Conservation (phyloP, 2,797 vertebrate genomes). For the Salmo trutta region DNA sequence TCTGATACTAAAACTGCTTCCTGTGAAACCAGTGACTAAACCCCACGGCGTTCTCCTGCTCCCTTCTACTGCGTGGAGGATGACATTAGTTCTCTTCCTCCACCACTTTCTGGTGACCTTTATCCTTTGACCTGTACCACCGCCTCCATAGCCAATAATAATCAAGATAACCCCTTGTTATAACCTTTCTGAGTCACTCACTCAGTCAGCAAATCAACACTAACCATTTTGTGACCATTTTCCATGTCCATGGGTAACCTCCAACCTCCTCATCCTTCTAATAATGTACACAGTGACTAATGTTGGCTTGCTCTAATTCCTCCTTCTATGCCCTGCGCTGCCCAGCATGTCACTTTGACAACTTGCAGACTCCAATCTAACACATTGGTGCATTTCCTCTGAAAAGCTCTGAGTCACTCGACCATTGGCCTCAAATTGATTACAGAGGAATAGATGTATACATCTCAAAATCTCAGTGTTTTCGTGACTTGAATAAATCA, state of each 20-base stretch:
- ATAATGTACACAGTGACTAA: not conserved
- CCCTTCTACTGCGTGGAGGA: not conserved
- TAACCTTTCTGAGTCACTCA: not conserved
- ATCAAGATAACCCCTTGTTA: not conserved
- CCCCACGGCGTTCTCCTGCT: not conserved
- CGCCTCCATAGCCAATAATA: not conserved
- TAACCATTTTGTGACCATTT: not conserved
- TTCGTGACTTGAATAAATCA: not conserved
- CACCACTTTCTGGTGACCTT: not conserved
- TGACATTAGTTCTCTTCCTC: not conserved
- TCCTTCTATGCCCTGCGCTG: not conserved
- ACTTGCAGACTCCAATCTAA: not conserved
- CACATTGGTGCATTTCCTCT: not conserved
- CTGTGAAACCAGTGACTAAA: constrained; percentile 27
- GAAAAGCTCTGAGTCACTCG: not conserved
- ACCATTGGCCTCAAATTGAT: not conserved
- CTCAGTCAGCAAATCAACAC: not conserved
- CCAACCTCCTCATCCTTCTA: not conserved
- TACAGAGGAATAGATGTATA: not conserved
- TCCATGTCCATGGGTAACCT: not conserved
- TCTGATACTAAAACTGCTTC: constrained; percentile 32
- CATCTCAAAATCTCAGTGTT: not conserved
- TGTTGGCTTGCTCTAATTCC: not conserved
- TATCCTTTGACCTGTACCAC: not conserved
- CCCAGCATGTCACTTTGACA: not conserved